Conservation (phyloP, 2,113 vertebrate genomes). For the Scytalopus superciliaris region DNA sequence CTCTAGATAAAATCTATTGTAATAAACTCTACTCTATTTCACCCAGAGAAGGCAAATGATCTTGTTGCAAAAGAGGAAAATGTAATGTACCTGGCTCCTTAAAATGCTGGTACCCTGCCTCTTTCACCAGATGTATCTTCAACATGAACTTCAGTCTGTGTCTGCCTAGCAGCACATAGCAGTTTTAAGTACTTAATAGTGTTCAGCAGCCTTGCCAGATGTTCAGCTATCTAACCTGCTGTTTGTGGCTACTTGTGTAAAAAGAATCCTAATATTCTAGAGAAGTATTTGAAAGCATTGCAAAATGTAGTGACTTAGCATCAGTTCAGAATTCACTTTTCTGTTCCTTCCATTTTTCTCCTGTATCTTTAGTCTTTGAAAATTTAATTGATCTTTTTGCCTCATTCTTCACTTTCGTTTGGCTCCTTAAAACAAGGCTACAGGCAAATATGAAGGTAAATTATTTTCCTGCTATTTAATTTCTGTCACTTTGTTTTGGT, state of each 20-base stretch:
- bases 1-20: not conserved
- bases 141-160: not conserved
- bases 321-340: not conserved
- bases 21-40: constrained; percentile 4
- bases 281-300: not conserved
- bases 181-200: not conserved
- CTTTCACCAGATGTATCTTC: not conserved
- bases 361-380: not conserved
- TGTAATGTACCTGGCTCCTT: not conserved
- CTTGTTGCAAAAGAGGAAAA: not conserved
- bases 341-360: not conserved
- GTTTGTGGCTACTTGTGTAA: not conserved
- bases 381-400: not conserved
- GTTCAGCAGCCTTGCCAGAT: not conserved
- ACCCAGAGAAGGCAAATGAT: not conserved
- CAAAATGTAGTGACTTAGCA: not conserved
- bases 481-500: not conserved
- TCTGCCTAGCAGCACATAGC: not conserved
- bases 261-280: not conserved
- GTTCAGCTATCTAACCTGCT: not conserved
- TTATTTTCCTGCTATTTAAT: not conserved
- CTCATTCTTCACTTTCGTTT: not conserved
- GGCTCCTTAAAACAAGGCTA: not conserved
- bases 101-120: not conserved
- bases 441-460: not conserved